phyloP scores from a whole-genome alignment of 2,888 invertebrate genomes.

The Drosophila nigricruria region DNA sequence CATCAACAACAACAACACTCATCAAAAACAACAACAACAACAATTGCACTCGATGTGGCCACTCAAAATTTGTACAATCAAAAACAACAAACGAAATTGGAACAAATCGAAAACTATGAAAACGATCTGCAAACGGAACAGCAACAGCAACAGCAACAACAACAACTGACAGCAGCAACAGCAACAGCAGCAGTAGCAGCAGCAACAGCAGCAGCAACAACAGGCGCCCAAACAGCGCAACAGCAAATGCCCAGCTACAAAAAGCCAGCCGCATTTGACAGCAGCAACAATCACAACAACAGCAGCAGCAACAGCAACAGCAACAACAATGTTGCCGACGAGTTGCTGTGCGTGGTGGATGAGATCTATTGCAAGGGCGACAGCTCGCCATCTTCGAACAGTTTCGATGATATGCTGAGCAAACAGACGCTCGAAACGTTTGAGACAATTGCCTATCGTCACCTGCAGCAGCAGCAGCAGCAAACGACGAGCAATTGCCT shows the following conservation, averaged over 20 bases:
- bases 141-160: slow-evolving; percentile 50
- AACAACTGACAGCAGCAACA: slow-evolving; percentile 39
- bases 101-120: slow-evolving; percentile 84
- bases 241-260: slow-evolving; percentile 46
- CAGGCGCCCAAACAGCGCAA: slow-evolving; percentile 34
- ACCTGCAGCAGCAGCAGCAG: slow-evolving; percentile 56
- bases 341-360: slow-evolving; percentile 75
- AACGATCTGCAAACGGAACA: slow-evolving; percentile 77
- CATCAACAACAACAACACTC: slow-evolving; percentile 53
- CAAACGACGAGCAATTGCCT: slow-evolving; percentile 14
- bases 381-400: slow-evolving; percentile 77
- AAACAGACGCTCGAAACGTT: slow-evolving; percentile 83
- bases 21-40: slow-evolving; percentile 57
- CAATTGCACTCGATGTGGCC: slow-evolving; percentile 72
- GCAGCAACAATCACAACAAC: slow-evolving; percentile 19
- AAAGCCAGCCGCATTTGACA: slow-evolving; percentile 20
- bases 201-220: slow-evolving; percentile 37
- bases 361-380: slow-evolving; percentile 82
- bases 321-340: slow-evolving; percentile 66
- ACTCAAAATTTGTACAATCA: slow-evolving; percentile 82
- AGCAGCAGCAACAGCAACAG: slow-evolving; percentile 28
- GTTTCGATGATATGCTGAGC: slow-evolving; percentile 82
- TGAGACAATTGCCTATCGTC: slow-evolving; percentile 84
- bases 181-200: slow-evolving; percentile 50
- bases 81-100: slow-evolving; percentile 83